phyloP scores from a whole-genome alignment of 2,888 invertebrate genomes.

The Diloba caeruleocephala region DNA sequence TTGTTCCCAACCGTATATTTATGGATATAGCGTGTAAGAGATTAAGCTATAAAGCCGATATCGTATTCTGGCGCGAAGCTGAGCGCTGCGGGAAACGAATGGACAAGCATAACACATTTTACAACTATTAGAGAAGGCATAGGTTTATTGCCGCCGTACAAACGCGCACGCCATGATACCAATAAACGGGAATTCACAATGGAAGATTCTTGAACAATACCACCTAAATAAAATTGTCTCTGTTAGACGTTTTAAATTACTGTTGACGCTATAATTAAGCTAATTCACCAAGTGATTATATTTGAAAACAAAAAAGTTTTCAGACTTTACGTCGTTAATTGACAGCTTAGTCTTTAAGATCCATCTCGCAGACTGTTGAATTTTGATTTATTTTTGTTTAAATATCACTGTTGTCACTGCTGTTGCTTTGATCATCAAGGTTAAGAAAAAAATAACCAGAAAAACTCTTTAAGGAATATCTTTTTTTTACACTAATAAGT shows the following conservation, averaged over 20 bases:
- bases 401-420: neutral
- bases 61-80: constrained; percentile 74
- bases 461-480: constrained; percentile 2
- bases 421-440: neutral
- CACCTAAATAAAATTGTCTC: constrained; percentile 8
- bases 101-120: constrained; percentile 77
- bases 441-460: neutral
- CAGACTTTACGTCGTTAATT: constrained; percentile 1
- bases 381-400: neutral
- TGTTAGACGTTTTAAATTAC: constrained; percentile 22
- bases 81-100: constrained; percentile 79
- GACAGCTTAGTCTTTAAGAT: constrained; percentile 1
- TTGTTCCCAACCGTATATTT: constrained; percentile 78
- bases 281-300: constrained; percentile 4
- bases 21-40: constrained; percentile 82
- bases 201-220: constrained; percentile 31
- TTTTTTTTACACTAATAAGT: too few species aligned
- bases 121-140: constrained; percentile 76
- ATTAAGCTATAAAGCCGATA: constrained; percentile 85
- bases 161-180: constrained; percentile 61
- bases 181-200: constrained; percentile 57
- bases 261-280: constrained; percentile 8
- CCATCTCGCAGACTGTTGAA: neutral
- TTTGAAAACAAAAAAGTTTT: constrained; percentile 7
- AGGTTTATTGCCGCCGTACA: constrained; percentile 59